A percentile compares a stretch with the other conserved stretches of the same genome.
Evolutionary conservation across 2,888 invertebrate species (phyloP).

Genomic region (Anthoptus insignis): DNA sequence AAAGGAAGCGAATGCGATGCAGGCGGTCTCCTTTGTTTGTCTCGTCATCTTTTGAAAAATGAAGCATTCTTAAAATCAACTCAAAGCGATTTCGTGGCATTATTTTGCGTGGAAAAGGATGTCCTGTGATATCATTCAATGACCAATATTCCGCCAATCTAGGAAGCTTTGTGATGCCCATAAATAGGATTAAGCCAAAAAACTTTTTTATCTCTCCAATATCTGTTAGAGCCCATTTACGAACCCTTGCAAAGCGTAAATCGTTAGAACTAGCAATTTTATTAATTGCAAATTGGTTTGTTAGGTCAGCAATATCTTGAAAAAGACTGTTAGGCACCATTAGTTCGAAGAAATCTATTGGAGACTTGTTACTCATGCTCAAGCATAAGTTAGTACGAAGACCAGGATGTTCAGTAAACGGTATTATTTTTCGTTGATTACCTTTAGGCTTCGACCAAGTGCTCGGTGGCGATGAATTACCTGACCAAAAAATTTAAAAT

Average conservation of each 20-base stretch:
- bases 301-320: slow-evolving; percentile 18
- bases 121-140: too few species aligned
- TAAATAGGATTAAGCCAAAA: slow-evolving; percentile 16
- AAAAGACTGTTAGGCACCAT: slow-evolving; percentile 21
- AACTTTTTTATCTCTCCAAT: slow-evolving; percentile 9
- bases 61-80: too few species aligned
- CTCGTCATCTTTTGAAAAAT: too few species aligned
- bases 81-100: too few species aligned
- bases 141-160: slow-evolving; percentile 8
- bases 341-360: slow-evolving; percentile 14
- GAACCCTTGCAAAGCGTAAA: too few species aligned
- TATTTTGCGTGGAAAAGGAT: too few species aligned
- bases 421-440: slow-evolving; percentile 23
- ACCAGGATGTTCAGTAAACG: slow-evolving; percentile 16
- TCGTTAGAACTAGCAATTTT: slow-evolving; percentile 7
- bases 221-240: background rate
- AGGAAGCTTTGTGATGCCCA: slow-evolving; percentile 15
- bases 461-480: slow-evolving; percentile 8
- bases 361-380: slow-evolving; percentile 11
- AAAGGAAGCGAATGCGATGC: slow-evolving; percentile 45
- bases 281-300: slow-evolving; percentile 14
- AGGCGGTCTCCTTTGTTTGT: too few species aligned
- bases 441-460: slow-evolving; percentile 17
- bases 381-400: background rate
- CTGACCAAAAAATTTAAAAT: slow-evolving; percentile 16